phyloP scores from a whole-genome alignment of 2,113 vertebrate genomes.

The Polypterus senegalus region DNA sequence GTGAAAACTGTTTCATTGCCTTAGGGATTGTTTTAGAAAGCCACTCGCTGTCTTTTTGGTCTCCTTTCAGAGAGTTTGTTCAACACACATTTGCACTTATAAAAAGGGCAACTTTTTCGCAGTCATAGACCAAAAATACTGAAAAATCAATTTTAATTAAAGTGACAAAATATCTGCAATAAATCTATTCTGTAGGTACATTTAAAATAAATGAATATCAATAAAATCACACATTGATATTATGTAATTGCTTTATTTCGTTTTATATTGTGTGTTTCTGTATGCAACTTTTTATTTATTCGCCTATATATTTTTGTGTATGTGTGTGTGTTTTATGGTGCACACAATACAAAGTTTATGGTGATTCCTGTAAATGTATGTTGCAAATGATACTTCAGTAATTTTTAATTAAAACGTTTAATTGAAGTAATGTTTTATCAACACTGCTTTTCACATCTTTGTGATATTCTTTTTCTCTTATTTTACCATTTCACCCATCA shows the following conservation, averaged over 20 bases:
- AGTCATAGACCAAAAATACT: conserved; percentile 17
- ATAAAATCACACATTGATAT: neutral
- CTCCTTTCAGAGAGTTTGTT: neutral
- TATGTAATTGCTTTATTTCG: too few species aligned
- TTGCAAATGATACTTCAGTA: too few species aligned
- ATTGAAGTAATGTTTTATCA: too few species aligned
- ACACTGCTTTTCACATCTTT: too few species aligned
- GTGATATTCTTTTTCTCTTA: too few species aligned
- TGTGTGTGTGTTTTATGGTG: neutral
- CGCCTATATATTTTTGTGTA: neutral
- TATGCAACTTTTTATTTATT: neutral
- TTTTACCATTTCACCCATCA: conserved; percentile 10
- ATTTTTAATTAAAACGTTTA: too few species aligned
- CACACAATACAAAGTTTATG: too few species aligned
- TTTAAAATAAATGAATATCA: conserved; percentile 23
- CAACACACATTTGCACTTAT: conserved; percentile 13
- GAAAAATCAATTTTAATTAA: conserved; percentile 44
- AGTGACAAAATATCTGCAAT: conserved; percentile 17
- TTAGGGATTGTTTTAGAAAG: neutral
- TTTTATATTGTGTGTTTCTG: too few species aligned
- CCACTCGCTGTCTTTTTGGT: neutral
- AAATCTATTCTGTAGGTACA: conserved; percentile 27
- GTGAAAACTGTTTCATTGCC: neutral
- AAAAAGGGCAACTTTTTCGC: conserved; percentile 30
- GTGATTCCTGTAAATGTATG: too few species aligned